phyloP scores from a whole-genome alignment of 2,113 vertebrate genomes.

The Protobothrops flavoviridis region DNA sequence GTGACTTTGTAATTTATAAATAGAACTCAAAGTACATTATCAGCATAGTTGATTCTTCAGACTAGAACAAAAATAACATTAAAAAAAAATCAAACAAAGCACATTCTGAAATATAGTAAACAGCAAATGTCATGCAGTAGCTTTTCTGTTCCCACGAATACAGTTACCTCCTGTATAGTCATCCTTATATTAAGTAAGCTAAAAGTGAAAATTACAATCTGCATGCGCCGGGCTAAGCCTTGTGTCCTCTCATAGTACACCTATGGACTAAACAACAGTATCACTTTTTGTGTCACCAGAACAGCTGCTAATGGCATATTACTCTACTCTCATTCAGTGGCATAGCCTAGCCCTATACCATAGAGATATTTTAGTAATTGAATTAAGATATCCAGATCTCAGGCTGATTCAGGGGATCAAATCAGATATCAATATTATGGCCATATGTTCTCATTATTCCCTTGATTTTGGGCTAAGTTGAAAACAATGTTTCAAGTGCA shows the following conservation, averaged over 20 bases:
- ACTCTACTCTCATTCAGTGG: background rate
- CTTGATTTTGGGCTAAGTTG: background rate
- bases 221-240: background rate
- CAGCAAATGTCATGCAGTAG: background rate
- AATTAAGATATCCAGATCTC: background rate
- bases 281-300: background rate
- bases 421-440: background rate
- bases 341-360: background rate
- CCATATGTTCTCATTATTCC: background rate
- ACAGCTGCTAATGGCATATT: background rate
- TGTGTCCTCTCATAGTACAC: background rate
- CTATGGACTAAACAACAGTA: background rate
- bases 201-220: background rate
- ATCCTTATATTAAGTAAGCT: background rate
- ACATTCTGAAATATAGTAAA: conserved; percentile 1
- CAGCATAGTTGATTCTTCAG: background rate
- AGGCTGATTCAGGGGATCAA: background rate
- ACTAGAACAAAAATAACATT: background rate
- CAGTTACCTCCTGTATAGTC: background rate
- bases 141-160: conserved; percentile 2
- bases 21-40: background rate
- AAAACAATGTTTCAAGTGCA: background rate
- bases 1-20: background rate
- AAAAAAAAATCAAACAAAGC: conserved; percentile 21
- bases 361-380: background rate